Conservation (phyloP, 2,888 invertebrate species). For the Dryadula phaetusa region DNA sequence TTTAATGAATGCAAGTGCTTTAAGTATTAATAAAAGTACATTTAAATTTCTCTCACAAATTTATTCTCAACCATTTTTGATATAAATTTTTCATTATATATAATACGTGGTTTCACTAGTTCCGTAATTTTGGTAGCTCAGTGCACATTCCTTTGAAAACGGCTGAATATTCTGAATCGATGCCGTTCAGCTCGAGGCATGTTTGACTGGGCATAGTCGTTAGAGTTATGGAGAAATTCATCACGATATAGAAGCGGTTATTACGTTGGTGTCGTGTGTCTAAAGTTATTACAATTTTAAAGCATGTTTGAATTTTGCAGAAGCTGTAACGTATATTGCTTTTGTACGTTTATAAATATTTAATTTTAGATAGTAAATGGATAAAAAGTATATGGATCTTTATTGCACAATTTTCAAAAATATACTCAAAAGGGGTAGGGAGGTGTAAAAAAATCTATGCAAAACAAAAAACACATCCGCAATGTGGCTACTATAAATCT, state of each 20-base stretch:
- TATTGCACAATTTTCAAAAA: no score
- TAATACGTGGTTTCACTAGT: slow-evolving; percentile 29
- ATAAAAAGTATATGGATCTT: no score
- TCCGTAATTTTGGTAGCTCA: slow-evolving; percentile 35
- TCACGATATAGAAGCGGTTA: slow-evolving; percentile 21
- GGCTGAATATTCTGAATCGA: slow-evolving; percentile 36
- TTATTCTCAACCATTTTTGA: not conserved
- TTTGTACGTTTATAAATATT: not conserved
- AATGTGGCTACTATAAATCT: no score
- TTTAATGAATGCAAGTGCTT: not conserved
- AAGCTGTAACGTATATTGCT: slow-evolving; percentile 9
- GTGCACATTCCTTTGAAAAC: slow-evolving; percentile 38
- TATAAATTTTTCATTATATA: slow-evolving; percentile 28
- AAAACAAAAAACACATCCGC: no score
- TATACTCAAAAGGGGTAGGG: no score
- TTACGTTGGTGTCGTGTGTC: slow-evolving; percentile 7
- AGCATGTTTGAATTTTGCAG: not conserved
- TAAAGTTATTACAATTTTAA: slow-evolving; percentile 1
- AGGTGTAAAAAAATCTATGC: no score
- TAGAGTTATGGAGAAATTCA: slow-evolving; percentile 16
- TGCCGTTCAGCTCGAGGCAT: slow-evolving; percentile 28
- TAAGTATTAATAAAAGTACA: not conserved
- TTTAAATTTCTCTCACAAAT: not conserved
- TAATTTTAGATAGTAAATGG: not conserved
- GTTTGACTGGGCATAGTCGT: slow-evolving; percentile 29